phyloP scores from a whole-genome alignment of 1,140 invertebrate genomes.

The Eumaeus atala region DNA sequence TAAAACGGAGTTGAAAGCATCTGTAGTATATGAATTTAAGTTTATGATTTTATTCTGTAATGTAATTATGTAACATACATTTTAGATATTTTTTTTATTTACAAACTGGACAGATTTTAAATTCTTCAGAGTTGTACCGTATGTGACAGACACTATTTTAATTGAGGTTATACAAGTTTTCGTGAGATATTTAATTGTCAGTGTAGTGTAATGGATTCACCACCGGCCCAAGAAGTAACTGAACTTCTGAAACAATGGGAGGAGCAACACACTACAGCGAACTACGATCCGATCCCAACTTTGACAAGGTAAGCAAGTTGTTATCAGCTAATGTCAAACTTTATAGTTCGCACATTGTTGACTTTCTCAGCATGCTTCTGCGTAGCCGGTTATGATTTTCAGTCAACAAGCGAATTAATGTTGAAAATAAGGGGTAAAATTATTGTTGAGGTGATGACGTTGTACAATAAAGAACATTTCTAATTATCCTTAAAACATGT shows the following conservation, averaged over 20 bases:
- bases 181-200: constrained; percentile 24
- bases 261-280: constrained; percentile 78
- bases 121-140: constrained; percentile 6
- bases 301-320: constrained; percentile 71
- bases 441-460: too few relatives aligned
- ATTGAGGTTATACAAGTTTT: constrained; percentile 47
- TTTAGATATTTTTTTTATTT: neutral
- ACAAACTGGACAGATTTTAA: constrained; percentile 5
- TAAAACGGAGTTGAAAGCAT: neutral
- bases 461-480: too few relatives aligned
- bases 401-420: constrained; percentile 13
- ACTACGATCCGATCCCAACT: constrained; percentile 82
- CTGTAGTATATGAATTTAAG: neutral
- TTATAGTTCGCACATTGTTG: constrained; percentile 36
- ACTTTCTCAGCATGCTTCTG: constrained; percentile 10
- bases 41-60: neutral
- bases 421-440: too few relatives aligned
- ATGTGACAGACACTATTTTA: constrained; percentile 14
- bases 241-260: constrained; percentile 83
- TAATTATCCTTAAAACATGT: too few relatives aligned
- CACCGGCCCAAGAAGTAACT: constrained; percentile 76
- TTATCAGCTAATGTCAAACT: constrained; percentile 28
- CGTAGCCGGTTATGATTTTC: constrained; percentile 6
- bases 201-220: constrained; percentile 54
- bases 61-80: neutral